Evolutionary conservation across 2,113 vertebrate species (phyloP).

Genomic region (Melanotaenia duboulayi): DNA sequence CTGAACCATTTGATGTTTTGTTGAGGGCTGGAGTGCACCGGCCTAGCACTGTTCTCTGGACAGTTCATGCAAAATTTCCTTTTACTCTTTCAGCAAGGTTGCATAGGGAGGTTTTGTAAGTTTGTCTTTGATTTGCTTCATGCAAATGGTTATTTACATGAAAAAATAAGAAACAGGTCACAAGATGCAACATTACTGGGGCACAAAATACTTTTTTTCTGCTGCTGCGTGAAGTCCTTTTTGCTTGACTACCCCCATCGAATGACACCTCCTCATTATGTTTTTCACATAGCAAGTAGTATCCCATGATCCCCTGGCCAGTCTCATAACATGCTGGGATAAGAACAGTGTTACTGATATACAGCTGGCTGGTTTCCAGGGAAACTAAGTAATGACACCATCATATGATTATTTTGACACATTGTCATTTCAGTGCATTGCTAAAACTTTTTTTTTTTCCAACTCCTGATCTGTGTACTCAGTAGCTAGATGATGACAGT

Average conservation of each 20-base stretch:
- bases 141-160: constrained; percentile 8
- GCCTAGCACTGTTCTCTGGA: not conserved
- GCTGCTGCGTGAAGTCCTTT: not conserved
- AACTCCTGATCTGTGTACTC: not conserved
- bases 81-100: constrained; percentile 2
- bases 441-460: constrained; percentile 19
- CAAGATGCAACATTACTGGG: not conserved
- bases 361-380: constrained; percentile 27
- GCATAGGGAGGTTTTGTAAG: not conserved
- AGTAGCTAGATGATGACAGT: constrained; percentile 2
- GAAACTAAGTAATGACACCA: constrained; percentile 23
- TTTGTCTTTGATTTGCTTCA: constrained; percentile 3
- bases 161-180: constrained; percentile 1
- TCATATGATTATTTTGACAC: constrained; percentile 16
- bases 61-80: constrained; percentile 9
- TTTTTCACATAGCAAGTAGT: constrained; percentile 38
- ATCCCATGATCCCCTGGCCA: constrained; percentile 16
- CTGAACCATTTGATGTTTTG: constrained; percentile 30
- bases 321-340: constrained; percentile 30
- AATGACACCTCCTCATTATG: constrained; percentile 30
- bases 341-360: constrained; percentile 16
- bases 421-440: constrained; percentile 31
- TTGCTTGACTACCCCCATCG: constrained; percentile 12
- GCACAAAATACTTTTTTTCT: not conserved
- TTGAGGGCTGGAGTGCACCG: not conserved